Percentiles rank a stretch among this genome's conserved stretches.
phyloP scores from a whole-genome alignment of 2,797 vertebrate species.

The Smutsia temminckii region DNA sequence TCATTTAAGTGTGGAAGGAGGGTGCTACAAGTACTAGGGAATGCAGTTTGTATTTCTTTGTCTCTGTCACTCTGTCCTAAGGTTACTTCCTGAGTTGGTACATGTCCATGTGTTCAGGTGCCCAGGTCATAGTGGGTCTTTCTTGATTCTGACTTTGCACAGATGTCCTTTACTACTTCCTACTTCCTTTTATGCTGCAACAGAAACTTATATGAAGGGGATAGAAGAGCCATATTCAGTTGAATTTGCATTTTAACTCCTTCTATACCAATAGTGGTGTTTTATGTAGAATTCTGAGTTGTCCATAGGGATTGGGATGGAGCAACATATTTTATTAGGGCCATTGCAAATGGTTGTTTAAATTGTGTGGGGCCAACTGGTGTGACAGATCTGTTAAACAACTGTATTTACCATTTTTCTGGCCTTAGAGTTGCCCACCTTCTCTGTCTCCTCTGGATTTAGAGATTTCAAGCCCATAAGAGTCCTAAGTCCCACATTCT shows the following conservation, averaged over 20 bases:
- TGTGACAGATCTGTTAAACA: neutral
- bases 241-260: neutral
- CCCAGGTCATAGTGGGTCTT: neutral
- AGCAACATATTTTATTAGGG: neutral
- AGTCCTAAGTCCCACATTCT: neutral
- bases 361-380: neutral
- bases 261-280: neutral
- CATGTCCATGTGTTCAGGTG: neutral
- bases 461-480: neutral
- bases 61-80: neutral
- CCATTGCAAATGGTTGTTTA: neutral
- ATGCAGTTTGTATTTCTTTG: neutral
- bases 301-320: neutral
- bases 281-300: neutral
- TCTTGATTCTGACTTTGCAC: neutral
- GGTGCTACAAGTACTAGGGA: neutral
- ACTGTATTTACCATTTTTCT: neutral
- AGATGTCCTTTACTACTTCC: neutral
- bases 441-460: neutral
- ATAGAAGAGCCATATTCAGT: neutral
- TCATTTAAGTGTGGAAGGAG: neutral
- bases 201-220: neutral
- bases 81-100: neutral
- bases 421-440: neutral
- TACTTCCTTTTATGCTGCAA: neutral